These are phyloP conservation scores for Latrodectus elegans DNA, from an alignment of 2,888 invertebrate species.

Conservation along the genomic window DNA sequence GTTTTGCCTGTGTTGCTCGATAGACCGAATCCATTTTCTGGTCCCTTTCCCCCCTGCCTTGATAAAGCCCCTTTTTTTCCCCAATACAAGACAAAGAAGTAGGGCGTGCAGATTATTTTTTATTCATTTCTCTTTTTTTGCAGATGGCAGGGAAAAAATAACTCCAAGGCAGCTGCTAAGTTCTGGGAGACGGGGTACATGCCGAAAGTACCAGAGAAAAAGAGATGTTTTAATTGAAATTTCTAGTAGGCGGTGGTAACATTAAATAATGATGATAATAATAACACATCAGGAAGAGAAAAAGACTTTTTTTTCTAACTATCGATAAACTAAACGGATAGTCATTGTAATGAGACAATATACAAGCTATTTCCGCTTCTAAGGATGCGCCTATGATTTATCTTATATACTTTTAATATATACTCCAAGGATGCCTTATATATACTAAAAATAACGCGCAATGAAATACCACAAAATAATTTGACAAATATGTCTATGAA, in stretches of 20 bases:
- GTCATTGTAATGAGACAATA: constrained; percentile 13
- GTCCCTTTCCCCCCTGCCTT: neutral
- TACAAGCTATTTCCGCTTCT: constrained; percentile 20
- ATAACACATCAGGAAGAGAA: neutral
- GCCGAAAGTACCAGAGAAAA: constrained; percentile 1
- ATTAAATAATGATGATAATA: constrained; percentile 43
- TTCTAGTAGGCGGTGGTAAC: constrained; percentile 35
- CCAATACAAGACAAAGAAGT: constrained; percentile 38
- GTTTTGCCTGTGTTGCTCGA: constrained; percentile 14
- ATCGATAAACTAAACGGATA: constrained; percentile 9
- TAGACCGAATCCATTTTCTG: constrained; percentile 34
- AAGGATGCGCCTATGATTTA: no score
- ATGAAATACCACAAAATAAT: no score
- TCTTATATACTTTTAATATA: no score
- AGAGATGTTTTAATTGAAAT: constrained; percentile 54
- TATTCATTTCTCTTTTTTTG: constrained; percentile 4
- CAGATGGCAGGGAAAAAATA: constrained; percentile 53
- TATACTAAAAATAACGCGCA: no score
- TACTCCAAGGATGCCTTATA: no score
- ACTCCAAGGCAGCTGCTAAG: constrained; percentile 34
- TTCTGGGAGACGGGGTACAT: constrained; percentile 21
- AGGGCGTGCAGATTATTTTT: constrained; percentile 31
- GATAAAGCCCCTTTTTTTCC: constrained; percentile 11
- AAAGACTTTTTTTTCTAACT: neutral
- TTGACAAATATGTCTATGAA: no score